A percentile compares a stretch with the other conserved stretches of the same genome.
Conservation (phyloP, 2,888 invertebrate genomes). For the Dolomedes plantarius region DNA sequence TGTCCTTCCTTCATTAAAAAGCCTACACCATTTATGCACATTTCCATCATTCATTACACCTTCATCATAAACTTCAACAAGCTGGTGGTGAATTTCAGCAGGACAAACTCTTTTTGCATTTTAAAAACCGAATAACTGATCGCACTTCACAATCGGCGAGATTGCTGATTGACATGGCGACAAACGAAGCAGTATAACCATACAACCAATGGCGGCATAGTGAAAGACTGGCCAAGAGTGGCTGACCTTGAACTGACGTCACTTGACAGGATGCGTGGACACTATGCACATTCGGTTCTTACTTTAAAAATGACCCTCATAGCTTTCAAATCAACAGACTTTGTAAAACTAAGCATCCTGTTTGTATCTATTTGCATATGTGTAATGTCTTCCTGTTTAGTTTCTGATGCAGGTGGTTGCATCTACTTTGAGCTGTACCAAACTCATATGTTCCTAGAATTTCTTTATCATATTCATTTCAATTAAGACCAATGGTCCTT, state of each 20-base stretch:
- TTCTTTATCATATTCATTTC: no score
- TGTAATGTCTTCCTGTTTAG: no score
- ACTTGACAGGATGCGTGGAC: background rate
- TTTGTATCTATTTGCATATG: no score
- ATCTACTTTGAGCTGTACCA: no score
- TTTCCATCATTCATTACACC: background rate
- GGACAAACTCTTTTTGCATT: constrained; percentile 5
- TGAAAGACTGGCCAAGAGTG: background rate
- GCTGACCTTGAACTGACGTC: background rate
- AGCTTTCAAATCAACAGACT: no score
- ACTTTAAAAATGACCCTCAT: background rate
- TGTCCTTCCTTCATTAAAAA: background rate
- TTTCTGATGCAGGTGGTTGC: no score
- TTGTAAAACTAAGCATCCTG: no score
- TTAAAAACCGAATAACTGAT: background rate
- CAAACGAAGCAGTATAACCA: constrained; percentile 5
- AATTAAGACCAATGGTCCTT: no score
- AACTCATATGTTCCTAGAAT: no score
- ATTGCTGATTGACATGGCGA: constrained; percentile 7
- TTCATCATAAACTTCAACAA: constrained; percentile 11
- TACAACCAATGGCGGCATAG: background rate
- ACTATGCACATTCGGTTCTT: constrained; percentile 4
- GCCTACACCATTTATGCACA: constrained; percentile 3
- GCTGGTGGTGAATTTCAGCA: constrained; percentile 18
- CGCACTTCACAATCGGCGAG: background rate